Conservation (phyloP, 2,888 invertebrate species). For the Drosophila histrio region DNA sequence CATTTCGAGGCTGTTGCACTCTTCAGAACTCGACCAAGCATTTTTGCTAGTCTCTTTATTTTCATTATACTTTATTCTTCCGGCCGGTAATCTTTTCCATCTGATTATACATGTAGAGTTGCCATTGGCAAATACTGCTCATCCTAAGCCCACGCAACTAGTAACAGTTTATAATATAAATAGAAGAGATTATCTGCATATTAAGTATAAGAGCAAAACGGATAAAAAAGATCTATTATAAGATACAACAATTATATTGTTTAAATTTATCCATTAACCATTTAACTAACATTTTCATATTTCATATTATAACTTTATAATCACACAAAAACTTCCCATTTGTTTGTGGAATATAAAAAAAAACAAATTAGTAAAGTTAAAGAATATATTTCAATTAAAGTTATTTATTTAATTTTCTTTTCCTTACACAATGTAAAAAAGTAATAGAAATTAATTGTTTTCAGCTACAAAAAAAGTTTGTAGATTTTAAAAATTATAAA, state of each 20-base stretch:
- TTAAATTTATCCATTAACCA: too few species aligned
- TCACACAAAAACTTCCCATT: not conserved
- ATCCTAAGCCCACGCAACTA: not conserved
- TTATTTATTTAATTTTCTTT: not conserved
- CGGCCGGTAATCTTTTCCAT: not conserved
- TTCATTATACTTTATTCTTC: conserved; percentile 4
- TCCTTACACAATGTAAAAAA: not conserved
- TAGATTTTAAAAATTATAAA: too few species aligned
- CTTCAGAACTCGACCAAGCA: not conserved
- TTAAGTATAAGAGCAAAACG: too few species aligned
- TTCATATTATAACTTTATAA: too few species aligned
- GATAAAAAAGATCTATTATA: not conserved
- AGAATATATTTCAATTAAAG: not conserved
- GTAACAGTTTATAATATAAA: not conserved
- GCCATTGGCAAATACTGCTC: not conserved
- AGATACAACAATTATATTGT: not conserved
- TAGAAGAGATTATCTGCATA: not conserved
- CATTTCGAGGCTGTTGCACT: conserved; percentile 57
- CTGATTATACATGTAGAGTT: conserved; percentile 6
- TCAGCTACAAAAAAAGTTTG: not conserved
- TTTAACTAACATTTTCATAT: too few species aligned
- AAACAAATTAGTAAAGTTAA: not conserved
- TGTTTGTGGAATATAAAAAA: too few species aligned
- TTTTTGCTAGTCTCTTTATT: conserved; percentile 4
- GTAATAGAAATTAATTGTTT: too few species aligned